phyloP scores from a whole-genome alignment of 2,888 invertebrate genomes.

The Teleiodes luculella region DNA sequence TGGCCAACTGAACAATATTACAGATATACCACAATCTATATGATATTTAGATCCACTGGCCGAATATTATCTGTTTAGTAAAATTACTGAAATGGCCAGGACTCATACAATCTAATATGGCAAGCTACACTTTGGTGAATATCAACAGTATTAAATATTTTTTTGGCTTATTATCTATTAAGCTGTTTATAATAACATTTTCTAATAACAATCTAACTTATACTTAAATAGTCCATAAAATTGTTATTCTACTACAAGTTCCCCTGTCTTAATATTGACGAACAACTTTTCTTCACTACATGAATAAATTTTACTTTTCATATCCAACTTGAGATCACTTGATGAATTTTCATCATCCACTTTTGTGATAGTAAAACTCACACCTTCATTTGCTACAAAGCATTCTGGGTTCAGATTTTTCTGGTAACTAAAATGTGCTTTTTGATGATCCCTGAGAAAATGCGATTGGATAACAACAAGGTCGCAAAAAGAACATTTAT shows the following conservation, averaged over 20 bases:
- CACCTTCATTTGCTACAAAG: conserved; percentile 79
- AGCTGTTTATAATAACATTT: conserved; percentile 28
- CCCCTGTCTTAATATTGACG: conserved; percentile 67
- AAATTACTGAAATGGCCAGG: conserved; percentile 43
- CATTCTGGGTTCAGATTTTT: conserved; percentile 78
- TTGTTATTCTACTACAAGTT: conserved; percentile 48
- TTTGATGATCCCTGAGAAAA: conserved; percentile 87
- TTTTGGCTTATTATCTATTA: conserved; percentile 47
- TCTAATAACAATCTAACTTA: conserved; percentile 22
- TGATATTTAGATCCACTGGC: neutral
- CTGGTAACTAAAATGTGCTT: conserved; percentile 84
- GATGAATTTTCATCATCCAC: conserved; percentile 57
- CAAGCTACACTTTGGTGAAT: conserved; percentile 75
- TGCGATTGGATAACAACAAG: conserved; percentile 86
- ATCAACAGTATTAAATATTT: conserved; percentile 43
- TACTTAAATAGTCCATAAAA: conserved; percentile 15
- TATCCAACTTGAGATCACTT: conserved; percentile 62
- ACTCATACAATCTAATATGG: conserved; percentile 68
- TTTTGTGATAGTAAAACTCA: conserved; percentile 76
- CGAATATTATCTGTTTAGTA: neutral
- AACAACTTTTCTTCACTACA: conserved; percentile 60
- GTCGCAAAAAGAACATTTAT: conserved; percentile 90
- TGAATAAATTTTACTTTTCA: conserved; percentile 38
- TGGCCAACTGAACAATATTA: neutral
- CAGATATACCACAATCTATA: neutral